phyloP scores from a whole-genome alignment of 2,113 vertebrate species.

The Tragulus kanchil region DNA sequence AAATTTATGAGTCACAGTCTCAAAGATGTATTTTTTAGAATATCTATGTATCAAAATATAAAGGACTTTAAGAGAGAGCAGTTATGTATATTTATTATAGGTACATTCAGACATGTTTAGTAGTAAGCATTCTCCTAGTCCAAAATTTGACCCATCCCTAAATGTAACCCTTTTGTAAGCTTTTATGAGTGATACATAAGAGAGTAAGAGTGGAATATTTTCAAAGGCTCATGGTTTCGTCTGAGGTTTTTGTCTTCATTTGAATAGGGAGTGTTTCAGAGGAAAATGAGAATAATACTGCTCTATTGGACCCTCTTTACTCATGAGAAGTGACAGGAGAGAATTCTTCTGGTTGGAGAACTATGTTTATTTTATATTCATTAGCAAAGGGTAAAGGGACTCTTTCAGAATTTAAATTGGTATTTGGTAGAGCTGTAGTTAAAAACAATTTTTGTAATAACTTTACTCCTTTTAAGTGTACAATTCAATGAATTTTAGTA shows the following conservation, averaged over 20 bases:
- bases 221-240: conserved; percentile 30
- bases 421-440: background rate
- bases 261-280: background rate
- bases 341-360: background rate
- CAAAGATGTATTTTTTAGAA: background rate
- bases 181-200: background rate
- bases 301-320: background rate
- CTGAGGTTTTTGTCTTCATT: conserved; percentile 19
- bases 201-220: background rate
- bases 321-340: background rate
- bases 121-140: background rate
- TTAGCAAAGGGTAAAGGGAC: background rate
- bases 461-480: background rate
- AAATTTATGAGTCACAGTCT: background rate
- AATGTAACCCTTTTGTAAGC: background rate
- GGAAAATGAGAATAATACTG: background rate
- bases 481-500: background rate
- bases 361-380: conserved; percentile 8
- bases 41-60: background rate
- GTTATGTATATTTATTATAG: background rate
- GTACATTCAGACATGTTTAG: background rate
- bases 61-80: background rate
- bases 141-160: conserved; percentile 1
- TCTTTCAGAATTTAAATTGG: conserved; percentile 23
- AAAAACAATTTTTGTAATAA: background rate